Base-by-base conservation (phyloP, 2,113 vertebrate genomes). In the Crotalus tigris region DNA sequence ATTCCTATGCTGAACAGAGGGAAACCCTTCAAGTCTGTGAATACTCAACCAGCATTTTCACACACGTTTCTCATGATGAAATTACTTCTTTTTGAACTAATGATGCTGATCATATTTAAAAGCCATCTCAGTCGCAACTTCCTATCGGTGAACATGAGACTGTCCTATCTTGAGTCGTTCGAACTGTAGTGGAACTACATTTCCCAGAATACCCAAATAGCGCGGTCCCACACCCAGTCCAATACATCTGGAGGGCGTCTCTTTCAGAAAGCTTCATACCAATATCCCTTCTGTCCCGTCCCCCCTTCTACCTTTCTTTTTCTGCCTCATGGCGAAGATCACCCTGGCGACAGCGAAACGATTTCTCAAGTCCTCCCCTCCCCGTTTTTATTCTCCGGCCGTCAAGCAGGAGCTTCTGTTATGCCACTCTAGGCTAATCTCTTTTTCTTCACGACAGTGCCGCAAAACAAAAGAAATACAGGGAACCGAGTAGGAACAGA, bases 281-380 rank as follows among this genome's bases (percentile, higher is more conserved):
- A 81, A 39, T 81, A 19, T 81, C n/a, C 69, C 69, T 81, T 81
- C 69, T 19, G 15, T 39, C 69, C 69, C 69, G 69, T 39, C 33
- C 33, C 69, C n/a, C 21, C 39, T 15, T 39, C 0, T 0, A 53
- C 93, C 94, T 95, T 90, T 95, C 89, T 2, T 87, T 51, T 95
- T 96, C 46, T 94, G 96, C 95, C 46, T 93, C 96, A 97, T 97
- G 69, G 0, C 4, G 89, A 0, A 55, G 0, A 3, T 0, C 6
- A 7, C 1, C 0, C 26, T 13, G 26, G 5, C 49, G 29, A 88
- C 51, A 81, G 3, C 33, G 17, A 81, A 44, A 51, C 15, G 29
- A 9, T 21, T 2, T 75, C 13, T 3, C 1, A 12, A 19, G 51
- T 55, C 0, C 69, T 5, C 2, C 3, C 9, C 46, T n/a, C 29